These are phyloP conservation scores for Eurystomus glaucurus DNA, from an alignment of 2,797 vertebrate species.

Conservation along the genomic window DNA sequence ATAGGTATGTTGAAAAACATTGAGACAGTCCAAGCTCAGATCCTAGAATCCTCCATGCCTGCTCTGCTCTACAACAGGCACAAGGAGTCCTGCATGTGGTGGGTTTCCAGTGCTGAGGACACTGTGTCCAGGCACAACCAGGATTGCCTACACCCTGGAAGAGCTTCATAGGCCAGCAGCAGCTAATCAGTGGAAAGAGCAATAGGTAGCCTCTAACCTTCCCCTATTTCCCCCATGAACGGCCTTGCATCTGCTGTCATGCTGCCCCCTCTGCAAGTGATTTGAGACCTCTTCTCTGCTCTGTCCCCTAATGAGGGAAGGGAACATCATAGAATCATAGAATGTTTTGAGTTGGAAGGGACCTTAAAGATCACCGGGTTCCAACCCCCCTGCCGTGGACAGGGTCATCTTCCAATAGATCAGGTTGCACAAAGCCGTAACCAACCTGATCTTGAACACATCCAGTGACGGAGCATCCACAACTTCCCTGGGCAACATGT, in stretches of 20 bases:
- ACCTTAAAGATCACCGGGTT: too few species aligned
- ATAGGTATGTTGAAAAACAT: rapidly evolving
- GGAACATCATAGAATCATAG: too few species aligned
- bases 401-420: too few species aligned
- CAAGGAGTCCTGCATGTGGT: rapidly evolving
- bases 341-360: too few species aligned
- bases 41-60: background rate
- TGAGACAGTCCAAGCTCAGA: background rate
- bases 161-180: background rate
- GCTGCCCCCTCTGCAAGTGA: background rate
- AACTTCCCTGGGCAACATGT: too few species aligned
- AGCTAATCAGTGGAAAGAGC: background rate
- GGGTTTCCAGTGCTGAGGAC: background rate
- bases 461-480: too few species aligned
- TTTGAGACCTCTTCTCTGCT: background rate
- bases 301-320: background rate
- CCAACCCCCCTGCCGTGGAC: too few species aligned
- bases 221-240: background rate
- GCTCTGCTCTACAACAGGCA: background rate
- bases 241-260: background rate
- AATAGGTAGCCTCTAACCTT: background rate
- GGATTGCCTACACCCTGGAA: background rate
- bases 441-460: too few species aligned
- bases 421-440: too few species aligned
- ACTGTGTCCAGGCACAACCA: background rate